Base-by-base conservation (phyloP, 2,797 vertebrate species). In the Cyprinella venusta region DNA sequence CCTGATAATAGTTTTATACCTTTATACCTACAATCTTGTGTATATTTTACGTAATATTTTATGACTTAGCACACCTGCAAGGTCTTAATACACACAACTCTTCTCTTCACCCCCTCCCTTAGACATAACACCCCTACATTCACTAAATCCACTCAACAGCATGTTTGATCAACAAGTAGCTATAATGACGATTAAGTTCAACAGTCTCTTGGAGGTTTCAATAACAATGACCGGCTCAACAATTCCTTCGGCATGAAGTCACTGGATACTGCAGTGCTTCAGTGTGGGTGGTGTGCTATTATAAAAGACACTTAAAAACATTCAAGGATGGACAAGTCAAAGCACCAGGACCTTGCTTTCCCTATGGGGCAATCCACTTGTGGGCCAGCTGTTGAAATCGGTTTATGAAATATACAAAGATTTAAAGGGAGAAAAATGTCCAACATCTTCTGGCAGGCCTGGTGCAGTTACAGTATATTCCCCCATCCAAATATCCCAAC, bases 361-460 rank as follows among this genome's bases (percentile, higher is more conserved):
- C 40, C n/a, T 13, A 63, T 63, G 40, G 54, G 13, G 36, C 4
- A 2, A 54, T 63, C 38, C 9, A 76, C n/a, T 63, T 30, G 24
- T 45, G 8, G 18, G 38, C 75, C 56, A 63, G 56, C 75, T 63
- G 75, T 45, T 30, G 38, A 77, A 77, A 42, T 63, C 75, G 30
- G 45, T 77, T 77, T 12, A 48, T 76, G n/a, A 26, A 77, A 77
- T 63, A 77, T 48, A 76, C 74, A 77, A 48, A 77, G 18, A 45
- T 21, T 77, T 64, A 42, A 64, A 64, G 2, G 38, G 18, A 64
- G 40, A 77, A 48, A 61, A 64, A 21, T 10, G 3, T 30, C 9
- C 56, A 56, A 64, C 24, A 48, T 64, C 40, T 77, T 48, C 24
- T 45, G 40, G 18, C 24, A 10, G 13, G 74, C 24, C 24, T 1